Evolutionary conservation across 2,888 invertebrate genomes (phyloP).

Genomic region (Cheilosia vernalis): DNA sequence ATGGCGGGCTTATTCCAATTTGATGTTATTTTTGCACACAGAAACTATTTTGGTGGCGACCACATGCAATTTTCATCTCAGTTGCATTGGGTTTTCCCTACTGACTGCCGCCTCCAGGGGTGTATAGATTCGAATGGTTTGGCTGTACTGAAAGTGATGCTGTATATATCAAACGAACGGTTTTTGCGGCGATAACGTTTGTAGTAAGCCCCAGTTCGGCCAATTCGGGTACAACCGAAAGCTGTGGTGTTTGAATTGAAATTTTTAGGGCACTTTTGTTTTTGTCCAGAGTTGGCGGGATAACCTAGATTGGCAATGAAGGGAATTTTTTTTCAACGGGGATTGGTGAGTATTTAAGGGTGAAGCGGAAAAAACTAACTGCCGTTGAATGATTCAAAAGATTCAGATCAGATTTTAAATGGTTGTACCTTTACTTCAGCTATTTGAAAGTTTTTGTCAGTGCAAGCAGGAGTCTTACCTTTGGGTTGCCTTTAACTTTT

Average conservation of each 20-base stretch:
- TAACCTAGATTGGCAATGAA: not conserved
- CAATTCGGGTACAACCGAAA: conserved; percentile 1
- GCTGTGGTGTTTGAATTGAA: conserved; percentile 8
- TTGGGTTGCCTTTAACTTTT: too few relatives aligned
- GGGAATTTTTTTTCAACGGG: too few relatives aligned
- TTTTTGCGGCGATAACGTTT: conserved; percentile 47
- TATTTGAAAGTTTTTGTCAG: too few relatives aligned
- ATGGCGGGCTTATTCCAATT: conserved; percentile 22
- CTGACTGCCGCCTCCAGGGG: conserved; percentile 36
- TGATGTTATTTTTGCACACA: conserved; percentile 31
- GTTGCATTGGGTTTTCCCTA: conserved; percentile 51
- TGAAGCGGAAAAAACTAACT: too few relatives aligned
- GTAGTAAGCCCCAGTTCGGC: conserved; percentile 11
- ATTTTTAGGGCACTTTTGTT: not conserved
- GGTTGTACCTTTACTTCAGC: too few relatives aligned
- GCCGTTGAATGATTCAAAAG: too few relatives aligned
- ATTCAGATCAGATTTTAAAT: too few relatives aligned
- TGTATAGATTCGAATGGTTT: conserved; percentile 6
- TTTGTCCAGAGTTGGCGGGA: not conserved
- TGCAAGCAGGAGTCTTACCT: too few relatives aligned
- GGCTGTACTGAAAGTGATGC: conserved; percentile 36
- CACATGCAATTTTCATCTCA: conserved; percentile 67
- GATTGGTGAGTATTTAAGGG: too few relatives aligned
- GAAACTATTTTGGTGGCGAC: conserved; percentile 23
- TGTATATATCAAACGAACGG: conserved; percentile 47